Evolutionary conservation across 2,888 invertebrate species (phyloP).

Genomic region (Shargacucullia verbasci): DNA sequence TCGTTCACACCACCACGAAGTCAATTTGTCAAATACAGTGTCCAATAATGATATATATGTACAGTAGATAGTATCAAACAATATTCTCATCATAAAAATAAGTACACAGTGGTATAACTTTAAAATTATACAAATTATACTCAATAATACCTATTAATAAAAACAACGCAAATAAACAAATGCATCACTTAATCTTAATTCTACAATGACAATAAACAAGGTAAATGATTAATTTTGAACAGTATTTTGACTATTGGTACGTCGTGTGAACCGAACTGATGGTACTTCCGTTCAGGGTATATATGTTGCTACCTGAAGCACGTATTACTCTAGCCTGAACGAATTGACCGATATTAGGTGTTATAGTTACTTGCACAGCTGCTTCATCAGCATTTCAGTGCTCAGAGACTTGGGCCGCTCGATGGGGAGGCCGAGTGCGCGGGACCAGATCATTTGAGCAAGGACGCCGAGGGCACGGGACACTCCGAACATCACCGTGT

Average conservation of each 20-base stretch:
- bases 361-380: conserved; percentile 76
- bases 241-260: conserved; percentile 63
- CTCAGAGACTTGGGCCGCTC: conserved; percentile 96
- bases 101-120: conserved; percentile 66
- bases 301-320: conserved; percentile 31
- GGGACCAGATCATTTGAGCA: conserved; percentile 95
- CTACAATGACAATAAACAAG: conserved; percentile 54
- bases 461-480: conserved; percentile 96
- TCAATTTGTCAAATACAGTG: conserved; percentile 61
- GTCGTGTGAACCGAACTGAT: conserved; percentile 68
- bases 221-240: conserved; percentile 44
- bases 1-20: conserved; percentile 78
- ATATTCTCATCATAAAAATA: conserved; percentile 71
- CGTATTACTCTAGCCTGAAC: conserved; percentile 41
- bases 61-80: conserved; percentile 60
- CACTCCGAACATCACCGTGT: conserved; percentile 97
- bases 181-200: conserved; percentile 67
- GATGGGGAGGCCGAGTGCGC: conserved; percentile 95
- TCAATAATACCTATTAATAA: conserved; percentile 60
- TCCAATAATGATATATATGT: conserved; percentile 31
- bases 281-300: conserved; percentile 49
- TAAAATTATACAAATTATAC: conserved; percentile 52
- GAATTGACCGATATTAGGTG: conserved; percentile 37
- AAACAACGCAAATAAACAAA: conserved; percentile 59
- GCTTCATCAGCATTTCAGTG: conserved; percentile 88